These are phyloP conservation scores for Trididemnum nubilum DNA, from an alignment of 23 tunicate species.

Conservation along the genomic window DNA sequence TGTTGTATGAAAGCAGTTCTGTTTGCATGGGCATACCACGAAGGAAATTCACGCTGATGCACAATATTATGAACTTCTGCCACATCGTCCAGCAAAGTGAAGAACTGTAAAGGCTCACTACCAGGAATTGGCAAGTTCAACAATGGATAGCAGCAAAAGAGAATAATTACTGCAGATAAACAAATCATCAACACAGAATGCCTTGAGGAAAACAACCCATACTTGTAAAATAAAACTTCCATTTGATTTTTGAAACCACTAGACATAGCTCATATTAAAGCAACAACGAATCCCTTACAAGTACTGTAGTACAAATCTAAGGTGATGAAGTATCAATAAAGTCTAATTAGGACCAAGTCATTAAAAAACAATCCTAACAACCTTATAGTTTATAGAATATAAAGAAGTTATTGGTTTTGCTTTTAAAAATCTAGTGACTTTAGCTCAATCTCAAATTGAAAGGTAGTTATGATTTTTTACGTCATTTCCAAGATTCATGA, in stretches of 20 bases:
- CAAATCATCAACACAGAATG: constrained; percentile 74
- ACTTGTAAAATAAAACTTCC: constrained; percentile 48
- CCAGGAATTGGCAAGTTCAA: constrained; percentile 89
- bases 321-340: too few relatives aligned
- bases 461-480: too few relatives aligned
- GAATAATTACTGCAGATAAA: constrained; percentile 64
- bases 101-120: constrained; percentile 72
- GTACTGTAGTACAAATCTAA: too few relatives aligned
- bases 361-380: too few relatives aligned
- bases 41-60: constrained; percentile 13
- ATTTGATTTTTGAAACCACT: constrained; percentile 1
- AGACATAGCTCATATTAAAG: too few relatives aligned
- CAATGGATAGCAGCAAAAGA: constrained; percentile 74
- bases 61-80: not conserved
- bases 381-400: too few relatives aligned
- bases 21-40: constrained; percentile 10
- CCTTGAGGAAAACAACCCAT: constrained; percentile 83
- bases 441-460: too few relatives aligned
- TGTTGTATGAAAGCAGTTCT: constrained; percentile 83
- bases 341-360: too few relatives aligned
- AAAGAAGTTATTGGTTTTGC: too few relatives aligned
- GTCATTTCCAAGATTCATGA: too few relatives aligned
- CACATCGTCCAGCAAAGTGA: constrained; percentile 38
- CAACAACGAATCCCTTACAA: too few relatives aligned
- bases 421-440: too few relatives aligned